A percentile compares a stretch with the other conserved stretches of the same genome.
Evolutionary conservation across 1,140 invertebrate species (phyloP).

Genomic region (Zaprionus tsacasi): DNA sequence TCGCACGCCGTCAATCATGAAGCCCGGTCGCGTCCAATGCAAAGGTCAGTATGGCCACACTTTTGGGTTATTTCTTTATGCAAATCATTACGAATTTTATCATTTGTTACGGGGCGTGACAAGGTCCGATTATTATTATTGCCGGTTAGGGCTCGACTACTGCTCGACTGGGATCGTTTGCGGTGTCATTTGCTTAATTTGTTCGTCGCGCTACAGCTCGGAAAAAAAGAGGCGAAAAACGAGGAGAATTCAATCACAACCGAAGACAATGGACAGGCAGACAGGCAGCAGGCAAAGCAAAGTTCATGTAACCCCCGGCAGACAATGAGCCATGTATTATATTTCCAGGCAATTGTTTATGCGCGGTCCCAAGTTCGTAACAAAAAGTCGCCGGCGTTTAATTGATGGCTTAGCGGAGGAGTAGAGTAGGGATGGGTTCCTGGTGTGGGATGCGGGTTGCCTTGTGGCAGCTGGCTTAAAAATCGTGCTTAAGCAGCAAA

Average conservation of each 20-base stretch:
- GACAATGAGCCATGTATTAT: conserved; percentile 52
- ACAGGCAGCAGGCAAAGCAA: conserved; percentile 31
- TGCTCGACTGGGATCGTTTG: conserved; percentile 4
- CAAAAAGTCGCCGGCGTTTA: conserved; percentile 36
- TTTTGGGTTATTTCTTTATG: conserved; percentile 61
- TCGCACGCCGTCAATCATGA: conserved; percentile 63
- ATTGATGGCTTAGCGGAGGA: conserved; percentile 10
- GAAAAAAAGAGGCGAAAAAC: conserved; percentile 1
- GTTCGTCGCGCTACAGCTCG: conserved; percentile 21
- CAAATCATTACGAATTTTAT: conserved; percentile 52
- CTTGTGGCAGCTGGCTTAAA: conserved; percentile 26
- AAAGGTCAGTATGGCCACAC: conserved; percentile 53
- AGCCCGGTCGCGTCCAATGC: conserved; percentile 25
- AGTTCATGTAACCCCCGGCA: conserved; percentile 41
- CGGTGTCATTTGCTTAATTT: conserved; percentile 63
- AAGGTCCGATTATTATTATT: conserved; percentile 62
- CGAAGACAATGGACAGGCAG: conserved; percentile 14
- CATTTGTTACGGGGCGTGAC: conserved; percentile 50
- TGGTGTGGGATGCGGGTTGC: conserved; percentile 29
- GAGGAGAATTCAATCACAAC: conserved; percentile 51
- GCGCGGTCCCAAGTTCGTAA: conserved; percentile 20
- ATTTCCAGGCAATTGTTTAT: conserved; percentile 67
- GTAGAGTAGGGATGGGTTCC: too few relatives aligned
- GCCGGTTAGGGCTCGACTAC: background rate
- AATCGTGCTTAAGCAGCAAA: conserved; percentile 68